Evolutionary conservation across 2,797 vertebrate genomes (phyloP).

Genomic region (Gallinago stenura): DNA sequence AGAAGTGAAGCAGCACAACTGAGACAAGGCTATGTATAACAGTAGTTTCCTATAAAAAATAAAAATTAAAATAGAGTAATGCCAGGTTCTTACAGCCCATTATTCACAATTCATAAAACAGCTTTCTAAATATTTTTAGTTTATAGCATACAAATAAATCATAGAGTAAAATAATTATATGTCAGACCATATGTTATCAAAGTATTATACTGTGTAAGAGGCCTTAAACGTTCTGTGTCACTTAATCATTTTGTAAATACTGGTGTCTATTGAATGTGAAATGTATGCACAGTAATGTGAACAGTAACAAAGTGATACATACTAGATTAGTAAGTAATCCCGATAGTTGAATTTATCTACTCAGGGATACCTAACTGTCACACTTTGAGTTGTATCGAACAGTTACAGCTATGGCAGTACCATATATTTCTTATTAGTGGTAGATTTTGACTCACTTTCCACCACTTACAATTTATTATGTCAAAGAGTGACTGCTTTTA

Average conservation of each 20-base stretch:
- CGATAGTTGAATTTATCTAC: background rate
- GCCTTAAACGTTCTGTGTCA: background rate
- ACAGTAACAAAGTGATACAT: background rate
- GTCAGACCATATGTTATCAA: constrained; percentile 16
- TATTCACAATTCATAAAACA: constrained; percentile 7
- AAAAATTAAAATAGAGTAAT: background rate
- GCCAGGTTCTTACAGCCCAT: background rate
- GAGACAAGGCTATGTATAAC: background rate
- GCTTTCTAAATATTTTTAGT: constrained; percentile 27
- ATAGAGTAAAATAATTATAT: constrained; percentile 2
- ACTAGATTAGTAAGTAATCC: constrained; percentile 12
- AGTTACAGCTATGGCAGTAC: background rate
- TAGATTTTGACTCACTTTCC: background rate
- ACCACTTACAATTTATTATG: background rate
- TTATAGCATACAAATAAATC: constrained; percentile 8
- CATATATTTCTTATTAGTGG: background rate
- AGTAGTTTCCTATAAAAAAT: background rate
- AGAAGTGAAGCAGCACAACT: background rate
- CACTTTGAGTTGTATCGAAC: accelerated
- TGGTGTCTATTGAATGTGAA: background rate
- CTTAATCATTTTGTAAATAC: background rate
- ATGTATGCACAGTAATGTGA: background rate
- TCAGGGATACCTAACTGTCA: background rate
- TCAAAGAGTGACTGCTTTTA: background rate
- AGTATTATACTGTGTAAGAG: background rate